Base-by-base conservation (phyloP, 2,888 invertebrate genomes). In the Athalia rosae region DNA sequence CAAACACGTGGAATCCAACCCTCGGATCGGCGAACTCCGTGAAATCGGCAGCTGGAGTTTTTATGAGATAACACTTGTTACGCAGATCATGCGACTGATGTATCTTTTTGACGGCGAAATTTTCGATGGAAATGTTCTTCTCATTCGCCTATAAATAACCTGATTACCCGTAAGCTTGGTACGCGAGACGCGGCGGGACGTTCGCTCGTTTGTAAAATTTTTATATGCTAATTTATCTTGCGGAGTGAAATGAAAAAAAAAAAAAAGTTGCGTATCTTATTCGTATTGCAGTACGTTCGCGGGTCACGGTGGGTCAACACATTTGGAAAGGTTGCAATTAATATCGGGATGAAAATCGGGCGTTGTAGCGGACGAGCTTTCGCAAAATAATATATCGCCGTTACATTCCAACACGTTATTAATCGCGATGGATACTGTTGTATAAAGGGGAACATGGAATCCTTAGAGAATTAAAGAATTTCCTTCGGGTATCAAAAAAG, bases 381-480 rank as follows among this genome's bases (percentile, higher is more conserved):
- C 13, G n/a, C 58, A 71, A 71, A 43, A 71, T 58, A 71, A 58
- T 71, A 71, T 58, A 58, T 58, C 71, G 71, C 71, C 71, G 71
- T 71, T 58, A 45, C 43, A 62, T 76, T 77, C 67, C 69, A 56
- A 48, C 76, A 81, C 78, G 80, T 83, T 83, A 84, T 85, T 83
- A 84, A 85, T 85, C 83, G 83, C 77, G 77, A 74, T 81, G 80
- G 80, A 82, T 79, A 76, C 71, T 76, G 74, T 11, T 76, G 74
- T 11, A 82, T 82, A 80, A 79, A 83, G 80, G 78, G 81, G 83
- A 82, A 82, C 28, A 28, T 28, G 78, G 79, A 79, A 82, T 82
- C 82, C 81, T 83, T 79, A 78, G 76, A 80, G 80, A 81, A 85
- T 85, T 84, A 77, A 80, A 74, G 80, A 81, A 84, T 84, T 83